Conservation (phyloP, 2,113 vertebrate species). For the Aviceda subcristata region DNA sequence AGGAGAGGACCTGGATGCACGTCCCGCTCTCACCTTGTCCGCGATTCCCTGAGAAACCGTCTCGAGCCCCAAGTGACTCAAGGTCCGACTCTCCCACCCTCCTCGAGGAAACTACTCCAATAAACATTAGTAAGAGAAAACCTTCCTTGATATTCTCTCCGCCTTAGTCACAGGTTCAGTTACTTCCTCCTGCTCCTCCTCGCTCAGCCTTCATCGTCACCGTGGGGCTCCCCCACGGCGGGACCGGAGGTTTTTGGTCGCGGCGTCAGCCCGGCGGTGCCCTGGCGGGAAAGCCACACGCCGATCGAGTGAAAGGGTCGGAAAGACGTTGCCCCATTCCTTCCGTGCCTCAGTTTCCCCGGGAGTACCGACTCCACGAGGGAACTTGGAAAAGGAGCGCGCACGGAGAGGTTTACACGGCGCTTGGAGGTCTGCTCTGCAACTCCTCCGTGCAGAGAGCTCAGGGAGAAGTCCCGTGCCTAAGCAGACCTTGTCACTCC, state of each 20-base stretch:
- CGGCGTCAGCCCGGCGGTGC: background rate
- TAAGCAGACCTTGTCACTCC: background rate
- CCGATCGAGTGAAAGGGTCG: background rate
- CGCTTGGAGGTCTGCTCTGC: rapidly evolving
- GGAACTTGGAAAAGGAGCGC: background rate
- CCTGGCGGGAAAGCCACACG: background rate
- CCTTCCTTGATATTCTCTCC: background rate
- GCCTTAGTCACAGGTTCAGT: background rate
- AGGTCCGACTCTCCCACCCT: background rate
- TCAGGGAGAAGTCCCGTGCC: background rate
- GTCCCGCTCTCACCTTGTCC: background rate
- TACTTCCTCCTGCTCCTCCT: slow-evolving; percentile 34
- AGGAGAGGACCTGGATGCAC: background rate
- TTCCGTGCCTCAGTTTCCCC: background rate
- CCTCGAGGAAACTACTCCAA: background rate
- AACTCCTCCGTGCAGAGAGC: background rate
- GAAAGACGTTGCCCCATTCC: background rate
- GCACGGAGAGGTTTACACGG: rapidly evolving
- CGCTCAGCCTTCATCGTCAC: background rate
- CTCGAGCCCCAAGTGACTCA: background rate
- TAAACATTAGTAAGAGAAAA: background rate
- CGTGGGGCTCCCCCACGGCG: background rate
- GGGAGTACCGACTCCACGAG: rapidly evolving
- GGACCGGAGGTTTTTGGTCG: background rate
- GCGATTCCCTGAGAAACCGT: background rate